Conservation (phyloP, 2,797 vertebrate species). For the Huso huso region DNA sequence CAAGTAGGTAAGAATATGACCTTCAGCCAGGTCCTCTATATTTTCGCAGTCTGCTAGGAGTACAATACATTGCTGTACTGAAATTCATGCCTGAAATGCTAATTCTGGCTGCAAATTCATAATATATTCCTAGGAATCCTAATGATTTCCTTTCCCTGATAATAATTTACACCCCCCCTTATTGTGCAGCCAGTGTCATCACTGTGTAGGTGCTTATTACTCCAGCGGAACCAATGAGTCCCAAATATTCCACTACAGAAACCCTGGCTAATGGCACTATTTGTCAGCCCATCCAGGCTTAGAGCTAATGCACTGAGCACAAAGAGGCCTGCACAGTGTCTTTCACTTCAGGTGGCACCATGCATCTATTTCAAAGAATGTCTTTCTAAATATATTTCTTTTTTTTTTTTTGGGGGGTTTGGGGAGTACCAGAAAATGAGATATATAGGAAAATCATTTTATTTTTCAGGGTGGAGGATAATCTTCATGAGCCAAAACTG, state of each 20-base stretch:
- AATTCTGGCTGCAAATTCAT: constrained; percentile 10
- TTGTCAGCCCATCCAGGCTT: constrained; percentile 18
- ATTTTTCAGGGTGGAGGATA: neutral
- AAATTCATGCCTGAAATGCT: neutral
- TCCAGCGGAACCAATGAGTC: constrained; percentile 15
- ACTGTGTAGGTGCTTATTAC: constrained; percentile 19
- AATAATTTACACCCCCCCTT: constrained; percentile 23
- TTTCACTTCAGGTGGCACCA: neutral
- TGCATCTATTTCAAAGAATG: constrained; percentile 1
- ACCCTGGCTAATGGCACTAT: constrained; percentile 16
- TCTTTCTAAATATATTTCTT: neutral
- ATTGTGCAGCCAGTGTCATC: constrained; percentile 15
- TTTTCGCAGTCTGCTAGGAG: neutral
- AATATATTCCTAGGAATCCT: constrained; percentile 12
- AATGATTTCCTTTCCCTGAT: constrained; percentile 8
- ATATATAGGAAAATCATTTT: neutral
- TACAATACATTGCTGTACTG: neutral
- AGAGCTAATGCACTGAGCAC: neutral
- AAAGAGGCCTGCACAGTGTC: neutral
- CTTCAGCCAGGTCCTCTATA: neutral
- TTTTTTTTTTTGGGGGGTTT: constrained; percentile 4
- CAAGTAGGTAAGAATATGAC: neutral
- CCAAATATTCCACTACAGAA: constrained; percentile 17
- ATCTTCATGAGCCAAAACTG: neutral
- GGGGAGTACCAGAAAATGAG: constrained; percentile 1